Evolutionary conservation across 2,113 vertebrate genomes (phyloP), one percentile per base, ranked within the genome.

Genomic region (Myrmophylax atrothorax): DNA sequence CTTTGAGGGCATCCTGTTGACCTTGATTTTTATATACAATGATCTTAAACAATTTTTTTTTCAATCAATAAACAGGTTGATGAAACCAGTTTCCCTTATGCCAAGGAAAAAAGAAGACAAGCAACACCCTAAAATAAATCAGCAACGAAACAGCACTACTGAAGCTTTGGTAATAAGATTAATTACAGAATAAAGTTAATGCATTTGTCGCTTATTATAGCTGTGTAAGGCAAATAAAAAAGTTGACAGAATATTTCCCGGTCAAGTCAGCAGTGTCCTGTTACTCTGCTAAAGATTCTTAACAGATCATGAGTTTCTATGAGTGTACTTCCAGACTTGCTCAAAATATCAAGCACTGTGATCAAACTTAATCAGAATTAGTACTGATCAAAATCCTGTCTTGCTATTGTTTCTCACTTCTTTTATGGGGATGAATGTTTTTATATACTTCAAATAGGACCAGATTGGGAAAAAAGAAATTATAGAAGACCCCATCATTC

Each of bases 341-440:
- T 81, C 55, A 93, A 94, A 91, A 95, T 62, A 77, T 86, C 83
- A 96, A 84, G 75, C 42, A 12, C 47, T 95, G 29, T 91, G 91
- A 91, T 93, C 78, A 91, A 74, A 93, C 58, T 93, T 86, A 68
- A 91, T 74, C 81, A 93, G 68, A 95, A 95, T 82, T 20, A 8
- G 42, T 87, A 90, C 55, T 96, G 84, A 96, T 91, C 79, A 96
- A 92, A 93, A 93, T 60, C 13, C 9, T 55, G 23, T 66, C 53
- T 88, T 35, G 12, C 23, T 80, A 29, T 73, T 97, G 95, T 82
- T 86, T 66, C 62, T 68, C 42, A 37, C 38, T 75, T 50, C 29
- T 89, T 69, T 92, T 70, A 94, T 68, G 52, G 55, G 49, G 69
- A 90, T 69, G 15, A 95, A 84, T 86, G 35, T 84, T 97, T 95